Evolutionary conservation across 2,113 vertebrate species (phyloP).

Genomic region (Tetrax tetrax): DNA sequence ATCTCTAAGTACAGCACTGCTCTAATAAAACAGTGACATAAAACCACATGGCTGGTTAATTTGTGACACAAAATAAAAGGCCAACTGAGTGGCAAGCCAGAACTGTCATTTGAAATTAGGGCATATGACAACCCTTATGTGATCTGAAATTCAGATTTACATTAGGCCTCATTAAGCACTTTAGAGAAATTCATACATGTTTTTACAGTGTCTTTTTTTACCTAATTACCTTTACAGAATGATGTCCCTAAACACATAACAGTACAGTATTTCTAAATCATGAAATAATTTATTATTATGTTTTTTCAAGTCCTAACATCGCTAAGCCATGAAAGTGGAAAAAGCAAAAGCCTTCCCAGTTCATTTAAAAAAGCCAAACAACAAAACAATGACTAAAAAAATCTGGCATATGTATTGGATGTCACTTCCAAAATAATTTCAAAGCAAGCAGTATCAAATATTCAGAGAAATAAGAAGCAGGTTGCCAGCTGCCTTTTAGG

Average conservation of each 20-base stretch:
- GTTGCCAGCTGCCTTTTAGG: neutral
- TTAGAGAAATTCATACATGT: neutral
- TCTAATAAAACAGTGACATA: constrained; percentile 13
- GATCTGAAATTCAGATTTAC: constrained; percentile 54
- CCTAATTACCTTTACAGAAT: constrained; percentile 4
- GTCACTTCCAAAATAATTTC: neutral
- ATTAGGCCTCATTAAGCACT: constrained; percentile 46
- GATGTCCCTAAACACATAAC: neutral
- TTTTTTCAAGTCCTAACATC: neutral
- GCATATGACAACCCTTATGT: neutral
- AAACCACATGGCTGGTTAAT: constrained; percentile 33
- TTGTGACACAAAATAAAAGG: constrained; percentile 55
- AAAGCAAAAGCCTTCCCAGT: neutral
- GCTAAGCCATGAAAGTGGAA: neutral
- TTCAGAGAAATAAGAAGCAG: neutral
- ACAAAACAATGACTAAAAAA: neutral
- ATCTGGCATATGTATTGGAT: neutral
- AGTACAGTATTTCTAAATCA: neutral
- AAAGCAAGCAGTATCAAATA: neutral
- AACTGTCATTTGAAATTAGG: constrained; percentile 52
- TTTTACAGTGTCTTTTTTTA: neutral
- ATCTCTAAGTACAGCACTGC: neutral
- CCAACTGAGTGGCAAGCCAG: constrained; percentile 36
- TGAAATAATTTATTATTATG: neutral
- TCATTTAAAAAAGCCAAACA: neutral